These are phyloP conservation scores for Ceratitis capitata DNA, from an alignment of 1,140 invertebrate genomes.

Conservation along the genomic window DNA sequence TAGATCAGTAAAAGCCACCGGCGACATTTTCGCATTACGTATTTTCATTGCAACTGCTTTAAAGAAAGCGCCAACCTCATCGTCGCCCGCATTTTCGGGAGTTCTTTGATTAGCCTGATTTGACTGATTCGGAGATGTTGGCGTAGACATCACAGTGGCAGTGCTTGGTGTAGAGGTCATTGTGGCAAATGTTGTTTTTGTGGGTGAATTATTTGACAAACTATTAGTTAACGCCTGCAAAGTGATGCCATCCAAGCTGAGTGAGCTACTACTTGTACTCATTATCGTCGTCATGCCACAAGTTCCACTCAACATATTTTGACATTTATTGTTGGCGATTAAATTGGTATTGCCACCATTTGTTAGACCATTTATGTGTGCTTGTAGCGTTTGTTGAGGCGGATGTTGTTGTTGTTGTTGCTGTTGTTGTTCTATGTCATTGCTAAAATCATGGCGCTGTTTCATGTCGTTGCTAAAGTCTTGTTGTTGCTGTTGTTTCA, in stretches of 20 bases:
- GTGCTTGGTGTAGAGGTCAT: background rate
- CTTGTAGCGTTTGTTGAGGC: background rate
- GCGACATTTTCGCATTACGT: constrained; percentile 57
- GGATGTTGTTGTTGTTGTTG: background rate
- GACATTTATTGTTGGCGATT: background rate
- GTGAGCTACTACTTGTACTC: background rate
- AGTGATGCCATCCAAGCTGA: constrained; percentile 7
- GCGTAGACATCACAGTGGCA: background rate
- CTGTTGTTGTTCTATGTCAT: constrained; percentile 35
- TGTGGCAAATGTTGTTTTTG: background rate
- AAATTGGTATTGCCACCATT: background rate
- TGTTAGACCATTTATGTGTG: background rate
- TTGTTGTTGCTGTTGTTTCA: constrained; percentile 12
- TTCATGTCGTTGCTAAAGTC: constrained; percentile 7
- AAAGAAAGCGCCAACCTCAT: constrained; percentile 62
- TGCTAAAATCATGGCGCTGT: background rate
- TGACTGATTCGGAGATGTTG: constrained; percentile 19
- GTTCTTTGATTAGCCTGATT: background rate
- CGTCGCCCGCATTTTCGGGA: constrained; percentile 48
- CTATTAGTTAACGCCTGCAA: background rate
- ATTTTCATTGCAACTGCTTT: constrained; percentile 63
- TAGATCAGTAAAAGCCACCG: constrained; percentile 60
- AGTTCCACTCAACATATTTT: background rate
- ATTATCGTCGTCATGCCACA: background rate
- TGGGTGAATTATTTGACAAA: background rate